A percentile compares a stretch with the other conserved stretches of the same genome.
Conservation (phyloP, 2,797 vertebrate genomes). For the Bufotes viridis region DNA sequence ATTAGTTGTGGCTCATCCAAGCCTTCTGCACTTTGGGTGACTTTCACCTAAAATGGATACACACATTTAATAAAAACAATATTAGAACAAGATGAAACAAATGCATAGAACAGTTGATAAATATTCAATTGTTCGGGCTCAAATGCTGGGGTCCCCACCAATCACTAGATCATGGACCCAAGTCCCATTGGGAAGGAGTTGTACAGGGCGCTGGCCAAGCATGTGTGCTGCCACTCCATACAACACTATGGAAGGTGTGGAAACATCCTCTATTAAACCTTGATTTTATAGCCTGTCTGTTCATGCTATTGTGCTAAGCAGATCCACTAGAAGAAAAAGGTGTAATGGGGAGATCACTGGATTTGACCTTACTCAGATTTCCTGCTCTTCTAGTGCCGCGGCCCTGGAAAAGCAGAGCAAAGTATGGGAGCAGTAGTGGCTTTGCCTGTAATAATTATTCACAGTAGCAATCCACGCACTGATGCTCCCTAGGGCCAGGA, state of each 20-base stretch:
- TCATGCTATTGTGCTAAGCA: no score
- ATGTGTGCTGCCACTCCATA: not conserved
- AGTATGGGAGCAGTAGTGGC: no score
- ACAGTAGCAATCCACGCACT: no score
- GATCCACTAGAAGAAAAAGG: no score
- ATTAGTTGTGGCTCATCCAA: constrained; percentile 84
- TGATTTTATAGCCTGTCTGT: no score
- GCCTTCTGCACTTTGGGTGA: constrained; percentile 86
- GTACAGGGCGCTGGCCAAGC: not conserved
- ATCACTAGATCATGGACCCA: no score
- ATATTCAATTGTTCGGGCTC: not conserved
- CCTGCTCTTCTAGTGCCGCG: not conserved
- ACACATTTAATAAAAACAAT: not conserved
- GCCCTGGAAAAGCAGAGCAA: no score
- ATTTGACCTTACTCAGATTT: not conserved
- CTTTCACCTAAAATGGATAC: constrained; percentile 80
- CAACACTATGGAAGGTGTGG: not conserved
- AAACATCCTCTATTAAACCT: no score
- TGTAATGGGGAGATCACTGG: not conserved
- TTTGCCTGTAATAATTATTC: no score
- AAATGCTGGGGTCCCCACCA: not conserved
- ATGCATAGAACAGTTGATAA: not conserved
- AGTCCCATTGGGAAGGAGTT: not conserved
- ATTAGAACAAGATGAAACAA: not conserved
- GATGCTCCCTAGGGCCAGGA: no score